Evolutionary conservation across 1,140 invertebrate species (phyloP), one percentile per base, ranked within the genome.

Genomic region (roundworm (Caenorhabditis elegans)): DNA sequence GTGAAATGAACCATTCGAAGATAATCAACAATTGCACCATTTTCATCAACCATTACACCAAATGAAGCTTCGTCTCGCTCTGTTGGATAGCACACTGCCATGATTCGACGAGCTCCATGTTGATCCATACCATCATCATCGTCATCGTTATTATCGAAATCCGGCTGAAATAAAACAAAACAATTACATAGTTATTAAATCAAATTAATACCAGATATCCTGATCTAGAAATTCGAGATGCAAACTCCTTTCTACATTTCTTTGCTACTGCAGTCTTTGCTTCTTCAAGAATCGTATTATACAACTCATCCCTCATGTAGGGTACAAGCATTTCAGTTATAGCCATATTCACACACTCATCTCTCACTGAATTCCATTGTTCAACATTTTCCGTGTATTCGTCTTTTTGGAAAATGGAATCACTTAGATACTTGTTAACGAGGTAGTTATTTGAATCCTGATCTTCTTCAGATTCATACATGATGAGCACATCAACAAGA

Each of bases 361-460:
- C 93, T 39, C 97, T 92, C 60, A 98, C 88, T 0, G 93, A 92
- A 90, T 99, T 99, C 98, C 98, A 99, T 82, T 96, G 95, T 88
- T 98, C 94, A 0, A 98, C 96, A 85, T 94, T 94, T 86, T 95
- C 95, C 86, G 95, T 96, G 90, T 97, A 98, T 90, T 98, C 97
- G 91, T 99, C 97, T 92, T 94, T 70, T 11, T 34, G 60, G 60
- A 51, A 82, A 78, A 78, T 76, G 3, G 39, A 22, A 78, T 85
- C 82, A 22, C 46, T 39, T 6, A 85, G 78, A 76, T 78, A 70
- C 15, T 39, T 49, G 19, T 85, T 84, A 11, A 84, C 76, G 6
- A 85, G 79, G 31, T 34, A 83, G 2, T 65, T 46, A 13, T 78
- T 82, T 2, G 34, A 28, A 5, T 76, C 75, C 17, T 22, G 39